phyloP scores from a whole-genome alignment of 2,113 vertebrate genomes.

The Lonchura striata region DNA sequence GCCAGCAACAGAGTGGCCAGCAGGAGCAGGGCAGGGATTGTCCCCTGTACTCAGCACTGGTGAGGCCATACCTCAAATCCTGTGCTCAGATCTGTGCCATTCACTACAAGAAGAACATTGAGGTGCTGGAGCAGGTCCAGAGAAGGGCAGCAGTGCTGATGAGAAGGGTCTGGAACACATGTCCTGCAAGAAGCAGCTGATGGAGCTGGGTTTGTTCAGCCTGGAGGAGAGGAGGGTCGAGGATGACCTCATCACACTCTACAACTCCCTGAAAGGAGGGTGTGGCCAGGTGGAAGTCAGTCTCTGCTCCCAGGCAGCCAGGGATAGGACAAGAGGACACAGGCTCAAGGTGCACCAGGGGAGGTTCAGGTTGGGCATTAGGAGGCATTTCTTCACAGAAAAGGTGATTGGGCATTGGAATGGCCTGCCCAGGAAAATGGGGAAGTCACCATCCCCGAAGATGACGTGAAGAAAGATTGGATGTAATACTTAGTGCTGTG shows the following conservation, averaged over 20 bases:
- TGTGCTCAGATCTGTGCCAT: neutral
- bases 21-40: neutral
- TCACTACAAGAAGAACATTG: neutral
- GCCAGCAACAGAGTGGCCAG: neutral
- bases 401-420: neutral
- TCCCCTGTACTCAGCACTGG: neutral
- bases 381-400: neutral
- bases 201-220: neutral
- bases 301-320: neutral
- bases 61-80: neutral
- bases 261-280: neutral
- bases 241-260: neutral
- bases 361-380: neutral
- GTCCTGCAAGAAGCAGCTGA: neutral
- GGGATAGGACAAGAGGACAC: neutral
- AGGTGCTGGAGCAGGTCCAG: neutral
- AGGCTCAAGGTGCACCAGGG: neutral
- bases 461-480: neutral
- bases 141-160: neutral
- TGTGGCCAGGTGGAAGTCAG: neutral
- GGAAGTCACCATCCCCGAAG: accelerated
- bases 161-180: neutral
- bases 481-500: neutral
- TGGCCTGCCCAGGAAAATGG: neutral
- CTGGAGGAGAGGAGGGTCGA: neutral